These are phyloP conservation scores for Nasonia giraulti DNA, from an alignment of 1,140 invertebrate species.

Conservation along the genomic window DNA sequence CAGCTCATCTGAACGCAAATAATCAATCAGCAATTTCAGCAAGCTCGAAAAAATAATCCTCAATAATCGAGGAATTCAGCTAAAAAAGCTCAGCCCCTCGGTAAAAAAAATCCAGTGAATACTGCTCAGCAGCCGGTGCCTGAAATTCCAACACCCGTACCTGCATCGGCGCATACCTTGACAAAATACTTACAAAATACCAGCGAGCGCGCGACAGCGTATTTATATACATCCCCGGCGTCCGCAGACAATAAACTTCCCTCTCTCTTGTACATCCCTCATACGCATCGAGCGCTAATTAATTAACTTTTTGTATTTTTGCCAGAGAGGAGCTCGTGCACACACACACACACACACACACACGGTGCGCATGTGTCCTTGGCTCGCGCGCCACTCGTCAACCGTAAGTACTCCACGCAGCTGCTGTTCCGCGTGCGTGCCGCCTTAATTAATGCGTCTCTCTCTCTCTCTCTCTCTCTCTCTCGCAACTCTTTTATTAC, in stretches of 20 bases:
- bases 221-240: background rate
- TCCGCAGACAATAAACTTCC: background rate
- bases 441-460: slow-evolving; percentile 23
- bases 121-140: background rate
- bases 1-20: too few species aligned
- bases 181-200: slow-evolving; percentile 1
- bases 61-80: background rate
- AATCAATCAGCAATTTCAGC: too few species aligned
- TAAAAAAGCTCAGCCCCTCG: too few species aligned
- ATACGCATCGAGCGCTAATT: background rate
- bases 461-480: too few species aligned
- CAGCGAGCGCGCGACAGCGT: background rate
- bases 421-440: slow-evolving; percentile 6
- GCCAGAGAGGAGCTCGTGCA: background rate
- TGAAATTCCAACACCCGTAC: background rate
- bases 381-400: background rate
- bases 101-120: background rate
- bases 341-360: background rate
- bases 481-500: too few species aligned
- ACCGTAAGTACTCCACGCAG: slow-evolving; percentile 5
- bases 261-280: background rate
- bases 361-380: background rate
- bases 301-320: background rate
- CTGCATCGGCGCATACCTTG: background rate
- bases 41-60: too few species aligned